Evolutionary conservation across 2,888 invertebrate species (phyloP).

Genomic region (Idaea straminata): DNA sequence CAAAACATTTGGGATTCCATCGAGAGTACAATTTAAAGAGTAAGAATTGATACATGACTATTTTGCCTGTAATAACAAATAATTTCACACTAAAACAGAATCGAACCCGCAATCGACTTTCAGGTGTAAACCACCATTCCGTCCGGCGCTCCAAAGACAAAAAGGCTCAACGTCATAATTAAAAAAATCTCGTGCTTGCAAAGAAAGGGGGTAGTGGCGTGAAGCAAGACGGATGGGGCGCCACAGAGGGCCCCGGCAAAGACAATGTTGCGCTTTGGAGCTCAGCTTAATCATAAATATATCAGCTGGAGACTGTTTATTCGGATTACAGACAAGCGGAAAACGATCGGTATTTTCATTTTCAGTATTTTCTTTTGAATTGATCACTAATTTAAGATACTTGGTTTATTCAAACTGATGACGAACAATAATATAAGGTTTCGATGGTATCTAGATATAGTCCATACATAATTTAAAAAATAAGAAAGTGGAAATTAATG

Average conservation of each 20-base stretch:
- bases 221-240: conserved; percentile 75
- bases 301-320: conserved; percentile 62
- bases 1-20: too few relatives aligned
- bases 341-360: not conserved
- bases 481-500: too few relatives aligned
- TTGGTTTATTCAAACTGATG: too few relatives aligned
- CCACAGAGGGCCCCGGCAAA: conserved; percentile 68
- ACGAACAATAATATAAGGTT: too few relatives aligned
- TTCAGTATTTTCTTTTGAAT: not conserved
- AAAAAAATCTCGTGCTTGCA: conserved; percentile 79
- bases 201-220: conserved; percentile 77
- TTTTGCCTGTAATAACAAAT: not conserved
- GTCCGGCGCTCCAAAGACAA: conserved; percentile 58
- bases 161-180: conserved; percentile 79
- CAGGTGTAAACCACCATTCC: conserved; percentile 22
- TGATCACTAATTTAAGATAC: not conserved
- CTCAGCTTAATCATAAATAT: conserved; percentile 78
- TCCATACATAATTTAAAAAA: too few relatives aligned
- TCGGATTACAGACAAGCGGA: not conserved
- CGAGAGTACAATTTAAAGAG: too few relatives aligned
- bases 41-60: too few relatives aligned
- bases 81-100: conserved; percentile 17
- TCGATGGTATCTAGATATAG: too few relatives aligned
- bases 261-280: conserved; percentile 76
- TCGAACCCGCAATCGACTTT: conserved; percentile 41